Percentiles rank a stretch among this genome's conserved stretches.
These are phyloP conservation scores for Notarius quadriscutis DNA, from an alignment of 2,113 vertebrate genomes.

Conservation along the genomic window DNA sequence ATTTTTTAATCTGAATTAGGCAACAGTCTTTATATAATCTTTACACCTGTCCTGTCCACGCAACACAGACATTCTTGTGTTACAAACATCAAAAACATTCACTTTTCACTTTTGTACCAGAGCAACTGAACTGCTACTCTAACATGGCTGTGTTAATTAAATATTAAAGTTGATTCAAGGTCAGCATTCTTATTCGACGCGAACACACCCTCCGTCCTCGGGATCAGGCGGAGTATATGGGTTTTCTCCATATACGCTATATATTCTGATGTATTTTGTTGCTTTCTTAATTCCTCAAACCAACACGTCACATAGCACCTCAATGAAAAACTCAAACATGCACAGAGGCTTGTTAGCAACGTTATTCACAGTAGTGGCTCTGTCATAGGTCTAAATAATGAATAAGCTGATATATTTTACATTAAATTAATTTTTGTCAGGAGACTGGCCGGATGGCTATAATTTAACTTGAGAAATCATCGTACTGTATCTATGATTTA, in stretches of 20 bases:
- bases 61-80: background rate
- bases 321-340: background rate
- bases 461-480: conserved; percentile 2
- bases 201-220: background rate
- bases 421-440: background rate
- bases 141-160: background rate
- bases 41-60: background rate
- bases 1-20: background rate
- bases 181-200: background rate
- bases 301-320: background rate
- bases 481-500: background rate
- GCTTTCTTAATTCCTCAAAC: background rate
- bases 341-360: background rate
- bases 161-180: conserved; percentile 36
- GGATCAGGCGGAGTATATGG: conserved; percentile 10
- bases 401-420: background rate
- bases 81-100: background rate
- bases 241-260: background rate
- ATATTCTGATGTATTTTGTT: background rate
- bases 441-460: background rate
- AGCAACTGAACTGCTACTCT: conserved; percentile 5
- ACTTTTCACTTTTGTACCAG: background rate
- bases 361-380: background rate
- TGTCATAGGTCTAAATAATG: background rate
- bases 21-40: background rate